Conservation (phyloP, 2,888 invertebrate genomes). For the Asteroscopus sphinx region DNA sequence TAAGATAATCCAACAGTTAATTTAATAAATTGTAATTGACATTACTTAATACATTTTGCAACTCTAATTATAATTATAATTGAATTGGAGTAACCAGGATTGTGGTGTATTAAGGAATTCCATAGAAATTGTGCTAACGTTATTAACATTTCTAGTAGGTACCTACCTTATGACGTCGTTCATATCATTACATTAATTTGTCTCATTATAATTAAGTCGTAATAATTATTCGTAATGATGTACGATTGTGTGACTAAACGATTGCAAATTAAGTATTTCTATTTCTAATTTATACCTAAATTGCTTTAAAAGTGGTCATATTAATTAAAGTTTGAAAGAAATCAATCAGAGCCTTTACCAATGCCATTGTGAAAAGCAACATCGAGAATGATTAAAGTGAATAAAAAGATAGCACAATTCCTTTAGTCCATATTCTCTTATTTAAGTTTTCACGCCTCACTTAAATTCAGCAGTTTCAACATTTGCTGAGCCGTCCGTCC, state of each 20-base stretch:
- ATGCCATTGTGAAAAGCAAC: constrained; percentile 8
- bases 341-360: no score
- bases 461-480: constrained; percentile 30
- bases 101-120: no score
- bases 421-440: constrained; percentile 20
- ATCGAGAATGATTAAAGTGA: constrained; percentile 3
- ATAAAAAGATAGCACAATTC: constrained; percentile 15
- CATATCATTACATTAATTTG: neutral
- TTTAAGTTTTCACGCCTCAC: constrained; percentile 27
- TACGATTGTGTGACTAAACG: neutral
- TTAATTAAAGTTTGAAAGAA: constrained; percentile 11
- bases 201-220: constrained; percentile 13
- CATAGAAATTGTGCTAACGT: neutral
- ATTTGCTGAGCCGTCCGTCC: constrained; percentile 28
- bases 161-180: no score
- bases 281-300: constrained; percentile 23
- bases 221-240: constrained; percentile 14
- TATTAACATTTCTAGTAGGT: neutral
- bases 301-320: constrained; percentile 1
- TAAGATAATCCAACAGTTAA: no score
- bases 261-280: constrained; percentile 14
- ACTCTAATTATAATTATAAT: no score
- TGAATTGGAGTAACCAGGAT: no score
- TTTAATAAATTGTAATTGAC: no score
- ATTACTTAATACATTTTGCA: no score